These are phyloP conservation scores for Eupithecia pulchellata DNA, from an alignment of 2,888 invertebrate species.

Conservation along the genomic window DNA sequence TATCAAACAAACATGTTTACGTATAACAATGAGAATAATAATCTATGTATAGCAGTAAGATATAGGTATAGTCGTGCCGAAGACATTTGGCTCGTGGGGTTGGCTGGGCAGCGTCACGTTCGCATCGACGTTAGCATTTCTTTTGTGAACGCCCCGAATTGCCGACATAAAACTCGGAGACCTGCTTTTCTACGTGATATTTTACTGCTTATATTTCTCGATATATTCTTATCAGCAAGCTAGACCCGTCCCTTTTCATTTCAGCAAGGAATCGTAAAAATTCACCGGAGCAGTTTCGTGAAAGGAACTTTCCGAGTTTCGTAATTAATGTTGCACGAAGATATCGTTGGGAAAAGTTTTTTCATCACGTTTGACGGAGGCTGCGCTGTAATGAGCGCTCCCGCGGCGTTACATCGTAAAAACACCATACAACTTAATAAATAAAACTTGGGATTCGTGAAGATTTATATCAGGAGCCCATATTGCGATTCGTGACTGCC, in stretches of 20 bases:
- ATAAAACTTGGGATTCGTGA: constrained; percentile 80
- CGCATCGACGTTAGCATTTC: constrained; percentile 77
- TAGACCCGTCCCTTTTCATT: constrained; percentile 66
- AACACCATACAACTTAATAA: constrained; percentile 84
- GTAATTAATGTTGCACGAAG: constrained; percentile 83
- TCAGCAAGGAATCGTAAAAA: constrained; percentile 75
- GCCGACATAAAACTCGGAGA: constrained; percentile 80
- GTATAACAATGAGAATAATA: constrained; percentile 31
- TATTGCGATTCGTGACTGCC: constrained; percentile 74
- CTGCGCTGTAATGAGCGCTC: constrained; percentile 77
- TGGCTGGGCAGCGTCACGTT: constrained; percentile 66
- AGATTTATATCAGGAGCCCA: constrained; percentile 81
- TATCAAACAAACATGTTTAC: constrained; percentile 37
- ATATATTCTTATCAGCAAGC: constrained; percentile 79
- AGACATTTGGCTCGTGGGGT: constrained; percentile 42
- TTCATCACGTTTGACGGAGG: constrained; percentile 74
- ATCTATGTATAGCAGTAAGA: constrained; percentile 24
- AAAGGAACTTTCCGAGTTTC: constrained; percentile 70
- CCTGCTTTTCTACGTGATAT: constrained; percentile 81
- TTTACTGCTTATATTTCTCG: constrained; percentile 75
- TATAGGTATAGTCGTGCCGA: constrained; percentile 29
- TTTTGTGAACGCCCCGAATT: constrained; percentile 83
- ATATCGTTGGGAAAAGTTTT: constrained; percentile 80
- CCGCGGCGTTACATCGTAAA: constrained; percentile 80
- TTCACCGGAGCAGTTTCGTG: constrained; percentile 59